Percentiles rank a stretch among this genome's conserved stretches.
Conservation (phyloP, 2,797 vertebrate species). For the Alectoris magna region DNA sequence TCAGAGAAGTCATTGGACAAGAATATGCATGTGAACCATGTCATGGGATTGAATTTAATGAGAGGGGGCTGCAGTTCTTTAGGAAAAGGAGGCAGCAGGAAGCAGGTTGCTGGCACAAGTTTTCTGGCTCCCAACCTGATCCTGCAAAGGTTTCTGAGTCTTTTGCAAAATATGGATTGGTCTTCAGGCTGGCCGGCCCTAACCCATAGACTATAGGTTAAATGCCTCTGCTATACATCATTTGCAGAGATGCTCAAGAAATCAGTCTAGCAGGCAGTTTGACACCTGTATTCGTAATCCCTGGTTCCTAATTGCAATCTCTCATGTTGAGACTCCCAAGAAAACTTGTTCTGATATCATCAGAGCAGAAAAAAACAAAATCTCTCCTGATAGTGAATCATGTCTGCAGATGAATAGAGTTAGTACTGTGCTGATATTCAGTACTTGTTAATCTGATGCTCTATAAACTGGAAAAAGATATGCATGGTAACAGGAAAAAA, state of each 20-base stretch:
- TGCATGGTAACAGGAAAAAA: background rate
- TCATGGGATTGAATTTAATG: background rate
- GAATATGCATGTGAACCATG: background rate
- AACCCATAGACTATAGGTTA: background rate
- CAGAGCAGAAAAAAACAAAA: background rate
- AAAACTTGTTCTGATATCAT: background rate
- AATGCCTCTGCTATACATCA: background rate
- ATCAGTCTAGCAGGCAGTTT: background rate
- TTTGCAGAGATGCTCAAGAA: background rate
- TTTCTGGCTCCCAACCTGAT: background rate
- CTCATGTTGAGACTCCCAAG: background rate
- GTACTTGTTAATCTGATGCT: background rate
- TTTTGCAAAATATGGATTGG: background rate
- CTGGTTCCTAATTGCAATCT: background rate
- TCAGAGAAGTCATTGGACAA: background rate
- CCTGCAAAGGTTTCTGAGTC: background rate
- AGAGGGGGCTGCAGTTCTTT: background rate
- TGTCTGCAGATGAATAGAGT: background rate
- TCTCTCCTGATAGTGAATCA: rapidly evolving
- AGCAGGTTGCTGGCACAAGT: background rate
- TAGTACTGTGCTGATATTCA: background rate
- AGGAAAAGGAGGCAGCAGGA: background rate
- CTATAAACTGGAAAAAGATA: background rate
- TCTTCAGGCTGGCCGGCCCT: background rate
- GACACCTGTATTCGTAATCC: background rate